These are phyloP conservation scores for Embidobia sp. DNA, from an alignment of 2,888 invertebrate genomes.

Conservation along the genomic window DNA sequence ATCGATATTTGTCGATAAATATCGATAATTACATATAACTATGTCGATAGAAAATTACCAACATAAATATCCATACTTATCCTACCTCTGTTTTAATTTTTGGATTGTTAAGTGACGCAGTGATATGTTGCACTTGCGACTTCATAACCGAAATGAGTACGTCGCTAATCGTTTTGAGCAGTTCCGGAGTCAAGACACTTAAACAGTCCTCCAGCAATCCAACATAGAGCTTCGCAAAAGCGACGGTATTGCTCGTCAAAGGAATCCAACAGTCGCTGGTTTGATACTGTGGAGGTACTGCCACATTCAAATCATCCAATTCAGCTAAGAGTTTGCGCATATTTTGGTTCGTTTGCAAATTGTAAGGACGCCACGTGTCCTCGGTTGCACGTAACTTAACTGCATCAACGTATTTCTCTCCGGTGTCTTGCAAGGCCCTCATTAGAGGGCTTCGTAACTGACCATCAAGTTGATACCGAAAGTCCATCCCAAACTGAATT, in stretches of 20 bases:
- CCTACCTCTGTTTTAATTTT: constrained; percentile 83
- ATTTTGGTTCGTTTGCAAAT: constrained; percentile 86
- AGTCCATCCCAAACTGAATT: constrained; percentile 89
- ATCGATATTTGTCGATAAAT: too few relatives aligned
- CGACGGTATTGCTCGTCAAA: constrained; percentile 90
- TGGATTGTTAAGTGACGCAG: constrained; percentile 83
- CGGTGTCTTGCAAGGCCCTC: constrained; percentile 89
- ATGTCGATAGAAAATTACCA: too few relatives aligned
- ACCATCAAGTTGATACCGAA: constrained; percentile 95
- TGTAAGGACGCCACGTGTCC: constrained; percentile 93
- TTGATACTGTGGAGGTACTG: constrained; percentile 71
- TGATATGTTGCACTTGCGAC: constrained; percentile 87
- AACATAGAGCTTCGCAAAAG: constrained; percentile 89
- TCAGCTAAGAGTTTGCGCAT: constrained; percentile 74
- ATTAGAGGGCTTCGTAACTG: constrained; percentile 90
- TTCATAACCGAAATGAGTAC: constrained; percentile 88
- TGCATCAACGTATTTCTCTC: constrained; percentile 91
- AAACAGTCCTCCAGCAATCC: constrained; percentile 89
- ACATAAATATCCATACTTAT: too few relatives aligned
- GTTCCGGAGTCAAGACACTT: constrained; percentile 88
- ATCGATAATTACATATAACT: too few relatives aligned
- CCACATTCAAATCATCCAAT: constrained; percentile 76
- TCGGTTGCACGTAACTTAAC: constrained; percentile 89
- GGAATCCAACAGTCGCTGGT: constrained; percentile 87
- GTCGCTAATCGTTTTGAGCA: constrained; percentile 88